Conservation (phyloP, 2,113 vertebrate species). For the Telmatochromis brichardi region DNA sequence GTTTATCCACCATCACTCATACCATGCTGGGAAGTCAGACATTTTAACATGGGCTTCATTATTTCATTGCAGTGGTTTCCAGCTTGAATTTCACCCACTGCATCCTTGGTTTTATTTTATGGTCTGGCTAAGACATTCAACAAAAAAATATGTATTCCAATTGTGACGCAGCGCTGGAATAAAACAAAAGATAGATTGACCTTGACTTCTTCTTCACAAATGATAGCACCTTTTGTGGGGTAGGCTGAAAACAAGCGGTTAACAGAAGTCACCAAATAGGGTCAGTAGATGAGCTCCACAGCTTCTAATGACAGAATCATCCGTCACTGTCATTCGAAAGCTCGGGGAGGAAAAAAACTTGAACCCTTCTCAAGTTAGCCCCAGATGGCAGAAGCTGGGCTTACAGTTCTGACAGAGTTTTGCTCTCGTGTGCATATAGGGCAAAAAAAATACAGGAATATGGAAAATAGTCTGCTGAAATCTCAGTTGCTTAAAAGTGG, state of each 20-base stretch:
- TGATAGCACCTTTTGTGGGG: neutral
- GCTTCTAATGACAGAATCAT: constrained; percentile 47
- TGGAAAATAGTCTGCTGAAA: neutral
- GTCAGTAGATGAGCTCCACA: constrained; percentile 36
- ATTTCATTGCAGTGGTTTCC: neutral
- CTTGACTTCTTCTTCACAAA: neutral
- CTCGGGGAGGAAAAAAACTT: constrained; percentile 14
- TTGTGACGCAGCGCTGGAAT: neutral
- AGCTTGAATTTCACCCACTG: neutral
- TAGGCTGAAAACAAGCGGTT: neutral
- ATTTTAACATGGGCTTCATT: neutral
- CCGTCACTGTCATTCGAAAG: constrained; percentile 37
- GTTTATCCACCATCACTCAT: neutral
- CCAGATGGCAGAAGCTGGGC: neutral
- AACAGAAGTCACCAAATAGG: constrained; percentile 24
- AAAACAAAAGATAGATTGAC: neutral
- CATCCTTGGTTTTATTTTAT: constrained; percentile 1
- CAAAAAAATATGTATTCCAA: neutral
- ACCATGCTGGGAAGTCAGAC: neutral
- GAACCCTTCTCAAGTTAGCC: neutral
- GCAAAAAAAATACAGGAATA: neutral
- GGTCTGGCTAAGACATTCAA: neutral
- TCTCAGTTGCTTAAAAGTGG: neutral
- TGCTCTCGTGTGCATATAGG: neutral
- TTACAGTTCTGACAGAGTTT: neutral